phyloP scores from a whole-genome alignment of 2,797 vertebrate species.

The Enteromius viviparus region DNA sequence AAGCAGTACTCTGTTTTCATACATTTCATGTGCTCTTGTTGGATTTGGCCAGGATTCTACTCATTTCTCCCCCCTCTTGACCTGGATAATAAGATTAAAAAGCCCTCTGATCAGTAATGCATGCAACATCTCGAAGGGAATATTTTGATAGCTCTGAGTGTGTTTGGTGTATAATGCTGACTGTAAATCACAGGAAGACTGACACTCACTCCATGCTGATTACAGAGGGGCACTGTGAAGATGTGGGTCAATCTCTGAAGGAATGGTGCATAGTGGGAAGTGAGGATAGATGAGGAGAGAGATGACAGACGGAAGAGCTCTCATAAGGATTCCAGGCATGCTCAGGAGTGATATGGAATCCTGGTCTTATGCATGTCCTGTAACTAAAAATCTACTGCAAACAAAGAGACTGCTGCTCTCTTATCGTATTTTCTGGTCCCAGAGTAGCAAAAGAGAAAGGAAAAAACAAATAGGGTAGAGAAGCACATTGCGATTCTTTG shows the following conservation, averaged over 20 bases:
- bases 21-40: constrained; percentile 60
- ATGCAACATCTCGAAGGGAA: constrained; percentile 53
- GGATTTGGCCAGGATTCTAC: constrained; percentile 44
- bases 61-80: constrained; percentile 52
- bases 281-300: constrained; percentile 21
- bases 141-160: constrained; percentile 51
- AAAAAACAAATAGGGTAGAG: constrained; percentile 24
- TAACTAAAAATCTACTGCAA: constrained; percentile 63
- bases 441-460: constrained; percentile 23
- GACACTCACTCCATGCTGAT: constrained; percentile 27
- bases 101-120: constrained; percentile 55
- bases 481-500: constrained; percentile 32
- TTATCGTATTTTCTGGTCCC: constrained; percentile 60
- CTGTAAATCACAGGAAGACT: constrained; percentile 42
- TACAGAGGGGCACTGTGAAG: constrained; percentile 55
- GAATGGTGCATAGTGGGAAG: constrained; percentile 43
- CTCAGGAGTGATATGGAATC: constrained; percentile 62
- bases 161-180: constrained; percentile 48
- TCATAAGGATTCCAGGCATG: constrained; percentile 75
- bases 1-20: constrained; percentile 40
- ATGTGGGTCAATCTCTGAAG: constrained; percentile 58
- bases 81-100: constrained; percentile 63
- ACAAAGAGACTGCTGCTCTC: constrained; percentile 50
- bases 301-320: constrained; percentile 40
- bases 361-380: constrained; percentile 61